Evolutionary conservation across 1,140 invertebrate genomes (phyloP).

Genomic region (Bursaphelenchus mucronatus): DNA sequence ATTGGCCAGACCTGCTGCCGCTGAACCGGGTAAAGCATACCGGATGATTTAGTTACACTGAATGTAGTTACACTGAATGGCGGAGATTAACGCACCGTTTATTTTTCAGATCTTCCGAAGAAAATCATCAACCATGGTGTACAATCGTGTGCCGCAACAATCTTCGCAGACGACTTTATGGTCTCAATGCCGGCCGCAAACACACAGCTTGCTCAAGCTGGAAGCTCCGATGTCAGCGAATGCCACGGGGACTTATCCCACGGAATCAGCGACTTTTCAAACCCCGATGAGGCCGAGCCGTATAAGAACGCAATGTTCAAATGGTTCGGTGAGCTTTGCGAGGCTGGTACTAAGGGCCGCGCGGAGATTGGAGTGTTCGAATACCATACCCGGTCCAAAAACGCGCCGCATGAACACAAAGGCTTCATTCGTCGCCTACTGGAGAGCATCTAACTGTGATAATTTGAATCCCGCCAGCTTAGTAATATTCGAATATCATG

Average conservation of each 20-base stretch:
- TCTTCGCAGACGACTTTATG: conserved; percentile 12
- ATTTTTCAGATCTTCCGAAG: conserved; percentile 12
- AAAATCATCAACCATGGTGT: conserved; percentile 17
- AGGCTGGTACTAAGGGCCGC: conserved; percentile 2
- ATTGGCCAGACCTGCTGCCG: conserved; percentile 16
- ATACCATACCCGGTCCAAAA: conserved; percentile 7
- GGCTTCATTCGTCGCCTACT: too few species aligned
- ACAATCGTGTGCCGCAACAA: conserved; percentile 13
- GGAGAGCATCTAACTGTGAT: too few species aligned
- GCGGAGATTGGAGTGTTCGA: conserved; percentile 9
- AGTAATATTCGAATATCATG: too few species aligned
- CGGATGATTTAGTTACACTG: too few species aligned
- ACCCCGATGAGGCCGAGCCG: not conserved
- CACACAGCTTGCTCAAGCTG: conserved; percentile 11
- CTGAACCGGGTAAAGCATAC: too few species aligned
- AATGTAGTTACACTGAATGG: not conserved
- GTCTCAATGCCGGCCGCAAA: not conserved
- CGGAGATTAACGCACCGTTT: not conserved
- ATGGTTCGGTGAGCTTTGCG: not conserved
- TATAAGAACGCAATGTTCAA: conserved; percentile 8
- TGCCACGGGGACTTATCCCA: conserved; percentile 17
- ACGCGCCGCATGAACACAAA: not conserved
- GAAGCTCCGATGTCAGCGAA: conserved; percentile 1
- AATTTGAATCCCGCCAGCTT: too few species aligned
- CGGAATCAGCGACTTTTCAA: conserved; percentile 17